Evolutionary conservation across 2,888 invertebrate species (phyloP).

Genomic region (Lycia hirtaria): DNA sequence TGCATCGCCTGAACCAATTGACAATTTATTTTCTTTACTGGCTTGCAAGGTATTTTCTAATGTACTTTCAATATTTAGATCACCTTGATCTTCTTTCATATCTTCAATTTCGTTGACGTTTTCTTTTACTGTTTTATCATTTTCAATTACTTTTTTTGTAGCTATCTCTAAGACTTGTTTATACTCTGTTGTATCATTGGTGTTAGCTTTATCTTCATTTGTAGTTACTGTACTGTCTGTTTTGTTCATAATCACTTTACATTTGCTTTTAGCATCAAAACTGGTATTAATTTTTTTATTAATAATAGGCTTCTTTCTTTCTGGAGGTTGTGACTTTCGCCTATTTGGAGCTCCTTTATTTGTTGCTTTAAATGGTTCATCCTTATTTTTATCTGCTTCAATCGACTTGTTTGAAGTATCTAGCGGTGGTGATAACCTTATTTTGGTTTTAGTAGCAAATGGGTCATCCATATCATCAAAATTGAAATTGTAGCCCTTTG

Average conservation of each 20-base stretch:
- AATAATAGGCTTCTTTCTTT: constrained; percentile 48
- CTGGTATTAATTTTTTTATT: constrained; percentile 58
- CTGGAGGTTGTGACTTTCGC: constrained; percentile 60
- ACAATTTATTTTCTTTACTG: constrained; percentile 22
- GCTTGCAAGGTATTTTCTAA: constrained; percentile 10
- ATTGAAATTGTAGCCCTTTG: constrained; percentile 73
- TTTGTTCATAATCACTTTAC: constrained; percentile 18
- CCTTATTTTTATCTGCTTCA: constrained; percentile 32
- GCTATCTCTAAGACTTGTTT: background rate
- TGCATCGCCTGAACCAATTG: constrained; percentile 19
- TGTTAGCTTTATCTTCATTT: background rate
- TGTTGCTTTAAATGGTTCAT: constrained; percentile 28
- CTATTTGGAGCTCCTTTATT: constrained; percentile 51
- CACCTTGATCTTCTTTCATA: background rate
- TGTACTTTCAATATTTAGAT: constrained; percentile 6
- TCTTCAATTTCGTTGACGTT: background rate
- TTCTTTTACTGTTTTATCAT: background rate
- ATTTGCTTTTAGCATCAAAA: constrained; percentile 38
- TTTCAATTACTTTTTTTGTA: background rate
- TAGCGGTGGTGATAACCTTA: constrained; percentile 63
- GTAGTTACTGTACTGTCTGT: background rate
- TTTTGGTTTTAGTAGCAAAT: constrained; percentile 72
- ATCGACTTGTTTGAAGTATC: constrained; percentile 42
- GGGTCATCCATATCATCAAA: constrained; percentile 76
- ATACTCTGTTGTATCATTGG: background rate